A percentile compares a stretch with the other conserved stretches of the same genome.
Evolutionary conservation across 2,888 invertebrate genomes (phyloP).

Genomic region (Hypercompe scribonia): DNA sequence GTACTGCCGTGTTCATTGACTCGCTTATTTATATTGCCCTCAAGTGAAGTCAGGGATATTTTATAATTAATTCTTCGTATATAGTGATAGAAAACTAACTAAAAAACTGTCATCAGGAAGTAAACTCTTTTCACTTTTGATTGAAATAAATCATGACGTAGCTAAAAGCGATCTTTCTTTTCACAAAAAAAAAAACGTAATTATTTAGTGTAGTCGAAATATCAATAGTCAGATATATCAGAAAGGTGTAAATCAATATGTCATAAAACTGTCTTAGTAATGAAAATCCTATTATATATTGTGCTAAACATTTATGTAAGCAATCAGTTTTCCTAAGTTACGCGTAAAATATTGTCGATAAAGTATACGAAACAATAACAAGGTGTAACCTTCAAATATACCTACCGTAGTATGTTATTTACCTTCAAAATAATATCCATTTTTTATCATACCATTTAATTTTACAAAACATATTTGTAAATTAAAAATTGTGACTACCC

Average conservation of each 20-base stretch:
- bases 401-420: neutral
- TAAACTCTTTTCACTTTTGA: too few species aligned
- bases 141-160: too few species aligned
- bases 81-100: neutral
- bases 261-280: neutral
- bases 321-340: neutral
- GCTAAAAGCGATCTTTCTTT: too few species aligned
- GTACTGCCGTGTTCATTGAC: neutral
- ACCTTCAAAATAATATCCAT: neutral
- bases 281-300: too few species aligned
- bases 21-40: neutral
- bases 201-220: neutral
- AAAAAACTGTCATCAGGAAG: too few species aligned
- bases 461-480: neutral
- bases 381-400: conserved; percentile 7
- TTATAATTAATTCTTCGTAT: neutral
- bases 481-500: neutral
- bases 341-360: conserved; percentile 4
- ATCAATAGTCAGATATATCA: neutral
- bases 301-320: neutral
- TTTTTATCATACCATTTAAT: neutral
- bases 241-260: neutral
- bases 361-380: conserved; percentile 4
- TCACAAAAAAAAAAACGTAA: too few species aligned
- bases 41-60: neutral